Base-by-base conservation (phyloP, 2,113 vertebrate species). In the Pardalotus punctatus region DNA sequence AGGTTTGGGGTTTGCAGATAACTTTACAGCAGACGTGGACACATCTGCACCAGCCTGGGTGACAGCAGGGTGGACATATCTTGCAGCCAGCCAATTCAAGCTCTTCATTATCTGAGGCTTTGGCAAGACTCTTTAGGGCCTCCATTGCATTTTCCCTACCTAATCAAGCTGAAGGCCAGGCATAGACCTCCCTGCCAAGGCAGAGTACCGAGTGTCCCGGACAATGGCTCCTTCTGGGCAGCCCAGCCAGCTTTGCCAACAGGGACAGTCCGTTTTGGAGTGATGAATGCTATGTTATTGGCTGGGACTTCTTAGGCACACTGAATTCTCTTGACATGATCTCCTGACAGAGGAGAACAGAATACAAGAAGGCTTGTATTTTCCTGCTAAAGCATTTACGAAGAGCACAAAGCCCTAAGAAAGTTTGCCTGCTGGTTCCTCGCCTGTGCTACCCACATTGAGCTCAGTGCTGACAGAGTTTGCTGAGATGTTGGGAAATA, bases 141-240 rank as follows among this genome's bases (percentile, higher is more conserved):
- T 83, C 23, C 27, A 29, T 22, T 79, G 67, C 33, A 78, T 94
- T 97, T 91, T 92, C 56, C 19, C 80, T 80, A 93, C 36, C 88
- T 94, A 95, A 93, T 97, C 77, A 97, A 91, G 73, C 76, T 93
- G 84, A 96, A 96, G 62, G 53, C 78, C 45, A 76, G 53, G 42
- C 71, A 78, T 0, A 76, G 71, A 56, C 76, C 47, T 88, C 71
- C 58, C 27, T 97, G 93, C 90, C 91, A 94, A 94, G 36, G 51
- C 74, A 88, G 47, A 91, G 81, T 53, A 95, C 80, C 6, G 1
- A 71, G 53, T 90, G 87, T 85, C 81, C 85, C 0, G 0, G 74
- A 93, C 86, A 95, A 91, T 73, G 81, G n/a, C n/a, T 95, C n/a
- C 88, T 84, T 84, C 91, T 83, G 47, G 71, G 85, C 77, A 92